A percentile compares a stretch with the other conserved stretches of the same genome.
These are phyloP conservation scores for Druon quercuslanigerum DNA, from an alignment of 1,140 invertebrate species.

Conservation along the genomic window DNA sequence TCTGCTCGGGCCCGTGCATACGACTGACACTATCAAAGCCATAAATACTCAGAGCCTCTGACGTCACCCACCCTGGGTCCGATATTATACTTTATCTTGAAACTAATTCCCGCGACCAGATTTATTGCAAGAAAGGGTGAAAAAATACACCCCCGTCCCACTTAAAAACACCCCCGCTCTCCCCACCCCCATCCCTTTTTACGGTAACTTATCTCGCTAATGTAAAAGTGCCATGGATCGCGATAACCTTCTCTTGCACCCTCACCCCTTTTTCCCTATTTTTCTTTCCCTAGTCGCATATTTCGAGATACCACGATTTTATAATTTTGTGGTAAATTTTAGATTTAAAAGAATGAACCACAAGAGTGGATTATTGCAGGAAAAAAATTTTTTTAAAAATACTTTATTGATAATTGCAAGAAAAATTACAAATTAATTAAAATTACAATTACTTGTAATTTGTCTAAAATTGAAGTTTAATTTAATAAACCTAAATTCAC, in stretches of 20 bases:
- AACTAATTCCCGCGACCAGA: slow-evolving; percentile 71
- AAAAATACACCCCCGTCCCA: slow-evolving; percentile 58
- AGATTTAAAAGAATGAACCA: too few species aligned
- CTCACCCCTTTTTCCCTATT: slow-evolving; percentile 7
- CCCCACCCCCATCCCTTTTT: slow-evolving; percentile 8
- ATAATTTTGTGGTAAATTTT: not conserved
- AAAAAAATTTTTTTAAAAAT: too few species aligned
- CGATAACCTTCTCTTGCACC: slow-evolving; percentile 10
- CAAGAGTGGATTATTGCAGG: too few species aligned
- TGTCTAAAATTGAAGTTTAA: too few species aligned
- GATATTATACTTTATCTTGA: slow-evolving; percentile 74
- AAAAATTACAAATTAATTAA: too few species aligned
- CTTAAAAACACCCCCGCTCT: not conserved
- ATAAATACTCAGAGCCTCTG: slow-evolving; percentile 71
- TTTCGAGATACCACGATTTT: slow-evolving; percentile 10
- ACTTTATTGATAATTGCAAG: too few species aligned
- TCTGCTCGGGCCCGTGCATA: slow-evolving; percentile 56
- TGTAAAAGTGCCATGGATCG: slow-evolving; percentile 54
- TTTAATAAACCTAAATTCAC: too few species aligned
- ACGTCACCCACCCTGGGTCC: slow-evolving; percentile 67
- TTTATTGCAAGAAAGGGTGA: slow-evolving; percentile 69
- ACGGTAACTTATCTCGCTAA: slow-evolving; percentile 62
- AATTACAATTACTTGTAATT: too few species aligned
- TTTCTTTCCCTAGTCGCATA: not conserved
- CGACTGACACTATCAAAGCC: slow-evolving; percentile 69